phyloP scores from a whole-genome alignment of 2,888 invertebrate genomes.

The Andrena hattorfiana region DNA sequence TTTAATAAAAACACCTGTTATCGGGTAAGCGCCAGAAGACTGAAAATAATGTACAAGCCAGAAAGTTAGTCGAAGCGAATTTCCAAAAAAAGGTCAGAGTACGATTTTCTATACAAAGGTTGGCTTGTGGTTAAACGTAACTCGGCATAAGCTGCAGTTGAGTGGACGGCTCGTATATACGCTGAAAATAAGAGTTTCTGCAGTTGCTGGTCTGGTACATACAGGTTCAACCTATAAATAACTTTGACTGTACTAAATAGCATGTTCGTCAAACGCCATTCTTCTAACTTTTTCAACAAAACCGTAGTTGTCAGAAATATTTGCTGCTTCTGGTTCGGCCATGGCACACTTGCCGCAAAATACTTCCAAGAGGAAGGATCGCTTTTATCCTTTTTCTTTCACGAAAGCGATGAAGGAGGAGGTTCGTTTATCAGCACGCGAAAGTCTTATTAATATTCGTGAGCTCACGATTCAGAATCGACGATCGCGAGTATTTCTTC shows the following conservation, averaged over 20 bases:
- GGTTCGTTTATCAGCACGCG: not conserved
- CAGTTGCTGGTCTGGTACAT: slow-evolving; percentile 54
- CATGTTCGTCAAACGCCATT: slow-evolving; percentile 29
- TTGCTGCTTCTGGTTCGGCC: not conserved
- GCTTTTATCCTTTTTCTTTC: not conserved
- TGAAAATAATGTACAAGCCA: slow-evolving; percentile 16
- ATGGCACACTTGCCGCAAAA: slow-evolving; percentile 9
- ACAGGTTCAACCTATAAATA: slow-evolving; percentile 47
- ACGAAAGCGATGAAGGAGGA: no score
- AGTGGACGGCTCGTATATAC: slow-evolving; percentile 31
- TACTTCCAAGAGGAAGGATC: not conserved
- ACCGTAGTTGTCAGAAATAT: slow-evolving; percentile 44
- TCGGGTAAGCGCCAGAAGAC: not conserved
- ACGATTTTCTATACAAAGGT: slow-evolving; percentile 34
- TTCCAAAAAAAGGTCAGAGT: slow-evolving; percentile 3
- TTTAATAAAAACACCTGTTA: slow-evolving; percentile 13
- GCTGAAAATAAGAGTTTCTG: slow-evolving; percentile 55
- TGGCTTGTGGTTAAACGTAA: slow-evolving; percentile 40
- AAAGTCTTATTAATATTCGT: slow-evolving; percentile 13
- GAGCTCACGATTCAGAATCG: slow-evolving; percentile 12
- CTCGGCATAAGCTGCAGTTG: slow-evolving; percentile 36
- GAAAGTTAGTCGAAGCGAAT: slow-evolving; percentile 5
- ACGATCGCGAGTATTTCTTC: slow-evolving; percentile 9
- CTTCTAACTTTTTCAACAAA: slow-evolving; percentile 35
- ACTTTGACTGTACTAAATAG: slow-evolving; percentile 54